Conservation (phyloP, 2,113 vertebrate species). For the Andinoacara biseriatus region DNA sequence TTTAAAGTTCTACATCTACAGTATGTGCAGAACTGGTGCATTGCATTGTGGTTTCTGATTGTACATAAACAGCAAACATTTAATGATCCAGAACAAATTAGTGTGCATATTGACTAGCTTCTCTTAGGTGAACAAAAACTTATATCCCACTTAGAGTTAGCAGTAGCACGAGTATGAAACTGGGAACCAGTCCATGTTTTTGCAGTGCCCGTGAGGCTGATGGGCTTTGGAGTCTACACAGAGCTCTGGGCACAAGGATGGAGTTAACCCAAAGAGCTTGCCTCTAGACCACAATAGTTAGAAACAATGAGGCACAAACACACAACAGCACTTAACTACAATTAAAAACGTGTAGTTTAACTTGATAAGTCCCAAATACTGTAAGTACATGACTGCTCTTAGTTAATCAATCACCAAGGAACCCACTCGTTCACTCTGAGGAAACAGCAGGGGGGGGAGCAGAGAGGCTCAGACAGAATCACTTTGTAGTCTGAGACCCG, state of each 20-base stretch:
- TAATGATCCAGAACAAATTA: neutral
- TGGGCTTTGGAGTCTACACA: slow-evolving; percentile 43
- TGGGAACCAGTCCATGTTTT: neutral
- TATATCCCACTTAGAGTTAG: neutral
- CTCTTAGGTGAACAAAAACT: neutral
- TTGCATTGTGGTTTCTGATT: neutral
- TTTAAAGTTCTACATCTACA: slow-evolving; percentile 25
- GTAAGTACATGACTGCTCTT: slow-evolving; percentile 11
- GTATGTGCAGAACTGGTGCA: neutral
- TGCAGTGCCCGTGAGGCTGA: slow-evolving; percentile 18
- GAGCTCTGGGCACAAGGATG: slow-evolving; percentile 1
- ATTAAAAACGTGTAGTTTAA: slow-evolving; percentile 1
- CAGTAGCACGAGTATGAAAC: neutral
- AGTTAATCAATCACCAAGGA: slow-evolving; percentile 34
- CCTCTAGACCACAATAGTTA: neutral
- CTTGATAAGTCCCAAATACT: slow-evolving; percentile 11
- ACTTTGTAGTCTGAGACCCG: slow-evolving; percentile 64
- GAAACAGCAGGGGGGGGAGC: slow-evolving; percentile 33
- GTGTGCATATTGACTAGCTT: neutral
- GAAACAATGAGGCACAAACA: neutral
- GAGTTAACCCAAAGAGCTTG: neutral
- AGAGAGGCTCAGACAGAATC: slow-evolving; percentile 49
- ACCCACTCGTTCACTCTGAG: slow-evolving; percentile 25
- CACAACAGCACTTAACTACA: neutral
- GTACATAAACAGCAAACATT: neutral